These are phyloP conservation scores for Lycocerus yunnanus DNA, from an alignment of 2,888 invertebrate species.

Conservation along the genomic window DNA sequence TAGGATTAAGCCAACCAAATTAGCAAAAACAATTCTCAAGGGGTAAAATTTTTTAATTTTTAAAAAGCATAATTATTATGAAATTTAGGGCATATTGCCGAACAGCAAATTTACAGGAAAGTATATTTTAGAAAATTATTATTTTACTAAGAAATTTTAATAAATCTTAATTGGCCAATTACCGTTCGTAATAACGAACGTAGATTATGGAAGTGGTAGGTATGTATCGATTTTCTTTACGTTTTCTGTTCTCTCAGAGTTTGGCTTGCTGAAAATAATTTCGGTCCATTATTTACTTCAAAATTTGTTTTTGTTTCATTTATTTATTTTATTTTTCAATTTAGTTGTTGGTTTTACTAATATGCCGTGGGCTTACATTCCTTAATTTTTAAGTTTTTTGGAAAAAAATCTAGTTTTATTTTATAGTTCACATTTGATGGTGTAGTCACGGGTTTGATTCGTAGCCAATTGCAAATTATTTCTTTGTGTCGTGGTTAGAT, in stretches of 20 bases:
- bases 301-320: neutral
- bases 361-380: neutral
- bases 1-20: neutral
- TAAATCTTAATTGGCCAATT: neutral
- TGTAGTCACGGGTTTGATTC: too few species aligned
- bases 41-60: too few species aligned
- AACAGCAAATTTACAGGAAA: neutral
- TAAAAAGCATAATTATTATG: too few species aligned
- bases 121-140: neutral
- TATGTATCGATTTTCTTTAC: neutral
- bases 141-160: neutral
- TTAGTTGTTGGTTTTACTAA: neutral
- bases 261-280: neutral
- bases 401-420: too few species aligned
- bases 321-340: neutral
- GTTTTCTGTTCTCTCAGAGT: neutral
- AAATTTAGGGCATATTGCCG: too few species aligned
- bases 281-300: neutral
- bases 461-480: too few species aligned
- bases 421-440: too few species aligned
- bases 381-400: neutral
- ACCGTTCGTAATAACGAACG: neutral
- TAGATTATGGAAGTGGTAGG: neutral
- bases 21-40: neutral
- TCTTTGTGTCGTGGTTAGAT: too few species aligned